Conservation (phyloP, 1,140 invertebrate genomes). For the Rhynchophorus ferrugineus region DNA sequence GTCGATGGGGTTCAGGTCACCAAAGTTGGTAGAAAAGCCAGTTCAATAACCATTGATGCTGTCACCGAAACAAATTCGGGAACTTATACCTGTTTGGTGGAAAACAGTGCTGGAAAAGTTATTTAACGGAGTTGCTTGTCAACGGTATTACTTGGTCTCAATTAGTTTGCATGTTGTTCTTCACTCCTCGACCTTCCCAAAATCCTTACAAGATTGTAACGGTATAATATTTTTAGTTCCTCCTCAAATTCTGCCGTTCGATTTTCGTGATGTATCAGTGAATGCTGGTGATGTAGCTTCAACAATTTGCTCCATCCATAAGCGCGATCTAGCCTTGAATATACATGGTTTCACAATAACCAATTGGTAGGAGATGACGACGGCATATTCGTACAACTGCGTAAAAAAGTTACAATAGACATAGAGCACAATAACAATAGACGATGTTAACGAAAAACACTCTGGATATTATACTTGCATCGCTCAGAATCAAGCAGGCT, state of each 20-base stretch:
- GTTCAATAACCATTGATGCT: conserved; percentile 60
- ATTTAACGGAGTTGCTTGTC: too few species aligned
- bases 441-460: conserved; percentile 49
- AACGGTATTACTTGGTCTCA: too few species aligned
- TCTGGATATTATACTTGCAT: conserved; percentile 58
- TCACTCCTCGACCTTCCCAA: too few species aligned
- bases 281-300: conserved; percentile 56
- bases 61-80: conserved; percentile 58
- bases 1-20: conserved; percentile 43
- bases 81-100: conserved; percentile 66
- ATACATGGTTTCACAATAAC: conserved; percentile 55
- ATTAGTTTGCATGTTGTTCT: conserved; percentile 47
- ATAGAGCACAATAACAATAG: conserved; percentile 49
- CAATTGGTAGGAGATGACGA: conserved; percentile 31
- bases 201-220: neutral
- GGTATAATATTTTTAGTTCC: conserved; percentile 34
- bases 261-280: conserved; percentile 52
- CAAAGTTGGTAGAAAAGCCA: conserved; percentile 46
- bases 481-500: conserved; percentile 53
- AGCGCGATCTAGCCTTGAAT: conserved; percentile 57
- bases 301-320: conserved; percentile 52
- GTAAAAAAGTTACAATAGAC: conserved; percentile 32
- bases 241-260: conserved; percentile 46
- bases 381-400: conserved; percentile 30
- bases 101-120: conserved; percentile 58